Evolutionary conservation across 2,113 vertebrate genomes (phyloP).

Genomic region (Ophthalmolycus amberensis): DNA sequence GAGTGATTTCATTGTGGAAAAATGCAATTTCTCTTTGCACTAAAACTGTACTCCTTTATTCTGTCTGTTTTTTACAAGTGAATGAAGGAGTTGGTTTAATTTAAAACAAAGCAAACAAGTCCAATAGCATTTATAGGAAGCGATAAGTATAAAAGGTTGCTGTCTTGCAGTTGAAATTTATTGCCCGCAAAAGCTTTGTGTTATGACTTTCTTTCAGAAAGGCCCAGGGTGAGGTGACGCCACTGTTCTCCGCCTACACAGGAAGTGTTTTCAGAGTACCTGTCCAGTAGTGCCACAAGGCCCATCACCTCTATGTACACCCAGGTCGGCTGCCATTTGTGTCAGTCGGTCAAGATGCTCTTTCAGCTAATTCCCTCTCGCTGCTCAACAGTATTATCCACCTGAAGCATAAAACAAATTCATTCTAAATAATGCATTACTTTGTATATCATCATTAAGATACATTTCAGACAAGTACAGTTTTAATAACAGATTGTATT

Average conservation of each 20-base stretch:
- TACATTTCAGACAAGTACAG: background rate
- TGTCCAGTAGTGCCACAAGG: constrained; percentile 69
- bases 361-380: constrained; percentile 66
- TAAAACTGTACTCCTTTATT: background rate
- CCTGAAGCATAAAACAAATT: constrained; percentile 30
- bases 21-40: constrained; percentile 3
- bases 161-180: background rate
- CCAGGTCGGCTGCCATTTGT: constrained; percentile 78
- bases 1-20: constrained; percentile 29
- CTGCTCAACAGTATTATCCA: constrained; percentile 50
- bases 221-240: constrained; percentile 29
- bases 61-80: constrained; percentile 10
- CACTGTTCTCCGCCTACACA: constrained; percentile 36
- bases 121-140: background rate
- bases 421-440: background rate
- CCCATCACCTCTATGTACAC: constrained; percentile 69
- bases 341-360: constrained; percentile 78
- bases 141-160: background rate
- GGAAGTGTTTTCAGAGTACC: constrained; percentile 68
- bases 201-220: constrained; percentile 30
- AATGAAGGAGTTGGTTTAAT: constrained; percentile 12
- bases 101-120: constrained; percentile 16
- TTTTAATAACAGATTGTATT: background rate
- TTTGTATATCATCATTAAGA: background rate
- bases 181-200: constrained; percentile 20